Evolutionary conservation across 2,888 invertebrate species (phyloP), one percentile per base, ranked within the genome.

Genomic region (Hypercompe scribonia): DNA sequence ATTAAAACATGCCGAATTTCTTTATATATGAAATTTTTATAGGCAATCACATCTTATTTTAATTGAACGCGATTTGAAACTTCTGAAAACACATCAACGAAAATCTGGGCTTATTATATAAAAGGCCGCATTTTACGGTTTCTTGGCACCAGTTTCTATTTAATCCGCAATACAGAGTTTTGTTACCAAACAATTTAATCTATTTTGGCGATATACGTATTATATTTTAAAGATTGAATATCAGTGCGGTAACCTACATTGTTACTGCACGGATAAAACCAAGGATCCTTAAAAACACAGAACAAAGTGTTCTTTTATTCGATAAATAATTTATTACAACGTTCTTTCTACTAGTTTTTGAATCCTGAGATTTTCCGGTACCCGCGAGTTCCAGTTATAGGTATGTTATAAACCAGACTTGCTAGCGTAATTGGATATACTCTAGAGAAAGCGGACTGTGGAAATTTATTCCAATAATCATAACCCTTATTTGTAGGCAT

Each of bases 91-190:
- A 33, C 24, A 34, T 33, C 33, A 64, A 24, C 34, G 3, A 15
- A 64, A 21, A 58, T 28, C 28, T 58, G 4, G 13, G 1, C 4
- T 28, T 31, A 28, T 15, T 28, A 31, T 1, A 15, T 58, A 31
- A 58, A 15, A 58, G 13, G 15, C 10, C 15, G 13, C 31, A n/a
- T n/a, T 7, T 28, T 58, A 13, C 18, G 50, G 10, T 65, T 34
- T 77, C 31, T 81, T 82, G 82, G 80, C 75, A 80, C 68, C 2
- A 63, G 46, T 42, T 28, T 65, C 64, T 7, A 34, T 54, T 34
- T 34, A 61, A 34, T 63, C 36, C 15, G 46, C 39, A 71, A 70
- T 67, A 72, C 21, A 54, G 18, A 24, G 65, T 64, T 67, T 71
- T 46, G 54, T 54, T 33, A 63, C 33, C n/a, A 39, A 18, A 24